Evolutionary conservation across 2,888 invertebrate species (phyloP), one percentile per base, ranked within the genome.

Genomic region (Acanthosepion pharaonis): DNA sequence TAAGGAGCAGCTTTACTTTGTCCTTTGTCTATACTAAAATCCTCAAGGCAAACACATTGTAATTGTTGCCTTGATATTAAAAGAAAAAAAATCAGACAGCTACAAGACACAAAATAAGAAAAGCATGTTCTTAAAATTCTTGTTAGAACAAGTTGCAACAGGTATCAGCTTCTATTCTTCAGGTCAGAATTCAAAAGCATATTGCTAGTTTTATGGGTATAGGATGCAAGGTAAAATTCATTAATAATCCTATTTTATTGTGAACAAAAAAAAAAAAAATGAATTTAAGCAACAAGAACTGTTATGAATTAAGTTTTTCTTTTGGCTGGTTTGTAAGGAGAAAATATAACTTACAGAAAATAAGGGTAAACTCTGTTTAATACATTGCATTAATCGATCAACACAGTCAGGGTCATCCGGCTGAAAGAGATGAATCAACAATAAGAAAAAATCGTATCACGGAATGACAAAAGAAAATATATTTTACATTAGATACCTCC

Each of bases 351-450:
- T 98, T 98, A 99, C 99, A 96, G 99, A 99, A 97, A 99, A 99
- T 96, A 98, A 98, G 91, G 99, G 99, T 96, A 99, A 97, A 94
- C 99, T 98, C 97, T 99, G 98, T 96, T 98, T 98, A 94, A 98
- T 98, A 97, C 99, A 99, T 96, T 99, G 98, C 96, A 99, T 98
- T 93, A 99, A 98, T 96, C 98, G 98, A 97, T 99, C 99, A 95
- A 97, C 97, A 96, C 97, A 96, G 95, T 98, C 98, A 55, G 97
- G 95, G 95, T 98, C 98, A 92, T 96, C 95, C 5, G 97, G 96
- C 97, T 97, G 96, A 49, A 96, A 95, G 95, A 28, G 49, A 49
- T 42, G 49, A 93, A 42, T 59, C 23, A 59, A 23, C 5, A 78
- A 33, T 15, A 78, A 15, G n/a, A 78, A n/a, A 28, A 78, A 78